phyloP scores from a whole-genome alignment of 2,113 vertebrate genomes.

The Arizona elegans region DNA sequence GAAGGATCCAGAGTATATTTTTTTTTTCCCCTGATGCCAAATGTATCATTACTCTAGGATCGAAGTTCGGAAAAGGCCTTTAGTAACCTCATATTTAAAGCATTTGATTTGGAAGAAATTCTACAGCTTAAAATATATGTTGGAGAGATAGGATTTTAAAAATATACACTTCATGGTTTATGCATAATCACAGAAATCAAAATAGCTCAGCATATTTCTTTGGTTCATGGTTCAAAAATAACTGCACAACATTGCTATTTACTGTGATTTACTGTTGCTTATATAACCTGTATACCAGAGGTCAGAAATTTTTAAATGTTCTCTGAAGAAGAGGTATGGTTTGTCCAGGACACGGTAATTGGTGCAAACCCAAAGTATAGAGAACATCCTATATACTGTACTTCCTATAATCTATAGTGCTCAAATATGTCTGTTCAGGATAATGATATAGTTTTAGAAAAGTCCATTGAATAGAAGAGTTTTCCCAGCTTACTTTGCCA shows the following conservation, averaged over 20 bases:
- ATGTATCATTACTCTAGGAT: slow-evolving; percentile 14
- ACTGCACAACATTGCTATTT: slow-evolving; percentile 11
- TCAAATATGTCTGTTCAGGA: background rate
- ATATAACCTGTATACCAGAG: slow-evolving; percentile 14
- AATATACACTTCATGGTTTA: slow-evolving; percentile 21
- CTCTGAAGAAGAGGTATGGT: background rate
- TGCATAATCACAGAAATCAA: slow-evolving; percentile 17
- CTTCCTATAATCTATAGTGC: background rate
- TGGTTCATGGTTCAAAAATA: slow-evolving; percentile 14
- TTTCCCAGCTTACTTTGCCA: background rate
- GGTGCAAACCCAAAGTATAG: background rate
- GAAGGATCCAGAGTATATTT: slow-evolving; percentile 6
- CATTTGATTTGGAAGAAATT: slow-evolving; percentile 23
- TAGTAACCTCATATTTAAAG: slow-evolving; percentile 19
- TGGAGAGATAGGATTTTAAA: slow-evolving; percentile 10
- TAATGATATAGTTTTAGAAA: background rate
- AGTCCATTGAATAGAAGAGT: background rate
- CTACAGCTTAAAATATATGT: slow-evolving; percentile 22
- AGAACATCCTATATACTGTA: background rate
- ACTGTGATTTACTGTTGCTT: slow-evolving; percentile 19
- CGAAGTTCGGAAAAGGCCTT: slow-evolving; percentile 10
- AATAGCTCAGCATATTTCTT: slow-evolving; percentile 13
- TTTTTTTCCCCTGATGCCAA: slow-evolving; percentile 17
- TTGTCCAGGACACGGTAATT: background rate
- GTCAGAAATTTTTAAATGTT: slow-evolving; percentile 12